Percentiles rank a stretch among this genome's conserved stretches.
phyloP scores from a whole-genome alignment of 2,113 vertebrate species.

The Siniperca knerii region DNA sequence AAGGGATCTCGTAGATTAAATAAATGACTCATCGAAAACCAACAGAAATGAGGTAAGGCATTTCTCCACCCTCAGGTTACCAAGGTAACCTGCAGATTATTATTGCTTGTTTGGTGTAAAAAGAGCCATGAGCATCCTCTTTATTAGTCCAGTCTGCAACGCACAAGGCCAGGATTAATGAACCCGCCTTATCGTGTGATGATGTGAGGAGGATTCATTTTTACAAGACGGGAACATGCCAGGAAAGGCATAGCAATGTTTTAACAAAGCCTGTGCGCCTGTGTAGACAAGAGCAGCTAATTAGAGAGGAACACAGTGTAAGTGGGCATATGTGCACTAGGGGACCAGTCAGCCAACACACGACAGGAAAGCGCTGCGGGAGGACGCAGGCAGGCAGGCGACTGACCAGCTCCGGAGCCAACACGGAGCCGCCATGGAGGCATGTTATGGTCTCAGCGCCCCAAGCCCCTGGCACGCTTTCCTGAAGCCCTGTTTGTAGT shows the following conservation, averaged over 20 bases:
- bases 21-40: constrained; percentile 52
- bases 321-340: constrained; percentile 80
- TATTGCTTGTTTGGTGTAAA: constrained; percentile 64
- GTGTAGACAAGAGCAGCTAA: constrained; percentile 77
- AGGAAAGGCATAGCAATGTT: constrained; percentile 63
- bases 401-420: constrained; percentile 73
- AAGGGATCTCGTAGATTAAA: constrained; percentile 40
- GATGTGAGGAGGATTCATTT: constrained; percentile 41
- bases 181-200: constrained; percentile 5
- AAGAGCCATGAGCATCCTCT: constrained; percentile 34
- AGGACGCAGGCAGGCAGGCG: constrained; percentile 51
- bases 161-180: constrained; percentile 29
- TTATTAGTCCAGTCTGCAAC: constrained; percentile 47
- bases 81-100: constrained; percentile 55
- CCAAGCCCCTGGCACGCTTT: constrained; percentile 71
- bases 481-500: constrained; percentile 66
- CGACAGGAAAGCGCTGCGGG: constrained; percentile 72
- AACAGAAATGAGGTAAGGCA: constrained; percentile 27
- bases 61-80: constrained; percentile 47
- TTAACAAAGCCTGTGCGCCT: constrained; percentile 67
- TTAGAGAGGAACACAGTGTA: constrained; percentile 81
- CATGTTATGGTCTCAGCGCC: constrained; percentile 79
- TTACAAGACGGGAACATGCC: constrained; percentile 57
- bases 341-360: constrained; percentile 77
- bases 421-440: constrained; percentile 69